Evolutionary conservation across 2,113 vertebrate genomes (phyloP), one percentile per base, ranked within the genome.

Genomic region (Pangasianodon hypophthalmus): DNA sequence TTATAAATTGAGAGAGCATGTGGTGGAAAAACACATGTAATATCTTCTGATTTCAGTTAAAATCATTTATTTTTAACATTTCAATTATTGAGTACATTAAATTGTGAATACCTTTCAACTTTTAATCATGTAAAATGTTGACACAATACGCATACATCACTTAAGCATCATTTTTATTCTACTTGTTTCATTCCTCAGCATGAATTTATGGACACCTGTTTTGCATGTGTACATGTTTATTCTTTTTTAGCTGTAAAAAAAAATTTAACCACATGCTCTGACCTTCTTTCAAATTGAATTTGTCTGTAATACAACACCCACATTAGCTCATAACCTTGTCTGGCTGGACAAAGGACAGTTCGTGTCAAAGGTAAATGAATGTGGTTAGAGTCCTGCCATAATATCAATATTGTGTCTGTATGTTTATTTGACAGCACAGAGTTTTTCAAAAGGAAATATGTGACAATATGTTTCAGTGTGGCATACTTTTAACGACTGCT

Each of bases 361-460:
- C 1, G 13, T n/a, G 29, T 69, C 60, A 69, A 86, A 50, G n/a
- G 32, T 85, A 85, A 84, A 58, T 24, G 56, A 62, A 85, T 85
- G 84, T 4, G 24, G 10, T 60, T 58, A 24, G 52, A 48, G 21
- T 48, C 24, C 11, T 50, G 10, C 46, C 18, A 11, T 41, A 41
- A 41, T 69, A 9, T 50, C 64, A 69, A 3, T 69, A 52, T 3
- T 52, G 84, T 54, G 29, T 54, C 50, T 54, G 16, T 54, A 26
- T 86, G 46, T 54, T 29, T 14, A 79, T 29, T 79, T 79, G 46
- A 29, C 75, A 32, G 67, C 32, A 21, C 7, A 44, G 7, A 44
- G 9, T 60, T 83, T 58, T 56, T 21, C 1, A 10, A 1, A 19
- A 46, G 37, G 19, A 77, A 77, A 77, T 46, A 4, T 5, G 21